Evolutionary conservation across 2,797 vertebrate genomes (phyloP), one percentile per base, ranked within the genome.

Genomic region (Hemibagrus guttatus): DNA sequence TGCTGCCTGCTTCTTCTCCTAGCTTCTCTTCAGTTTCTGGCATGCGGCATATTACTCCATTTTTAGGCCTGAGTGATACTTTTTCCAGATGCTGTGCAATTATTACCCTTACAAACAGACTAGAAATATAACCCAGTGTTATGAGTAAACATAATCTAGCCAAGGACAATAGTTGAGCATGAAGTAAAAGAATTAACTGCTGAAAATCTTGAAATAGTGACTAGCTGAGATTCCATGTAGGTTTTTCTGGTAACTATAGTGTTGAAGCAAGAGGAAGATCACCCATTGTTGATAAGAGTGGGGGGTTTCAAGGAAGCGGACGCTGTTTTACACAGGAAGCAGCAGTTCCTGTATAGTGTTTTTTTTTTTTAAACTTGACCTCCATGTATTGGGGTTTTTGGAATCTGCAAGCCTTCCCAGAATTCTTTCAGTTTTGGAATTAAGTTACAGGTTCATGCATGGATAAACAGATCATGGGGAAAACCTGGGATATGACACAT

Each of bases 291-390:
- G 90, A 95, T 93, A 91, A 87, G 93, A 90, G 89, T 39, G 54
- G 91, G 89, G 91, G 86, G 93, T 93, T 90, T 88, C 90, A 90
- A 94, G 95, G 95, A 96, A 96, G 94, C 91, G 86, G 92, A 91
- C 86, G 86, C 71, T 74, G 92, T 94, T 94, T 91, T 93, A 90
- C 91, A 94, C 95, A 95, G 95, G 95, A 96, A 95, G 94, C 90
- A 88, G 83, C 91, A 93, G 92, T 95, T 96, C 96, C 95, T 93
- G 89, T 90, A 59, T 58, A 80, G 91, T 92, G 92, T 91, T 93
- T 93, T 88, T 88, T 90, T 35, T 58, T 75, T 52, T 75, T 52
- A 39, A 52, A 35, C 88, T 91, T 90, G 87, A 87, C 88, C 91
- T 89, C 86, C 86, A 88, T 76, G 28, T 52, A 13, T 72, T 21